Base-by-base conservation (phyloP, 2,113 vertebrate species). In the Arenaria interpres region DNA sequence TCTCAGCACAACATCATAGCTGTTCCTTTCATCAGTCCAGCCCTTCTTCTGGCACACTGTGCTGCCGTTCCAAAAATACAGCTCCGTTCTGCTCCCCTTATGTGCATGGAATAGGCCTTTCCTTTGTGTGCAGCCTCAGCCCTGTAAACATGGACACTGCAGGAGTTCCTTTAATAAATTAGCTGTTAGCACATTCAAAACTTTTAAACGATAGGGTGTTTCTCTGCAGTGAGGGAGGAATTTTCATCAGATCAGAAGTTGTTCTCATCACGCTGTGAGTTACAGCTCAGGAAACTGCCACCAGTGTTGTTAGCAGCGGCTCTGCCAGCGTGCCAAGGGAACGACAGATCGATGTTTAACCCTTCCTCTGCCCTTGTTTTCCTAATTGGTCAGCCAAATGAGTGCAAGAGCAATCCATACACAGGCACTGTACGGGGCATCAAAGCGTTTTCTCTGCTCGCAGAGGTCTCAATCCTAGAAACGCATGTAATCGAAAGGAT, bases 161-260 rank as follows among this genome's bases (percentile, higher is more conserved):
- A 57, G 96, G 96, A 92, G 80, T 54, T 51, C 73, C 62, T 92
- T 85, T 93, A 93, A 95, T 94, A 93, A 96, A 97, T 95, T 81
- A 94, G 83, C 93, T 95, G 91, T 94, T 94, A 93, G 92, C 84
- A 87, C 89, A 64, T 92, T 85, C 84, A 85, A 21, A 93, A 89
- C 89, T 89, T 78, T 80, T 79, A 79, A 96, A 78, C 0, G 39
- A 93, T 92, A 32, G 86, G 73, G 90, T 92, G 94, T 93, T 93
- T 54, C 76, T 87, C 94, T 91, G 80, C 85, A 93, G 57, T 0
- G 4, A 89, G 84, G 71, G 80, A 75, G 39, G 85, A 88, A 86
- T 95, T 94, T 93, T 88, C 66, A n/a, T 92, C 92, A 91, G 86
- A 87, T 90, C 86, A 82, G 90, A 76, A 92, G 94, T 3, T 81